Conservation (phyloP, 2,797 vertebrate species). For the Myiotriccus ornatus region DNA sequence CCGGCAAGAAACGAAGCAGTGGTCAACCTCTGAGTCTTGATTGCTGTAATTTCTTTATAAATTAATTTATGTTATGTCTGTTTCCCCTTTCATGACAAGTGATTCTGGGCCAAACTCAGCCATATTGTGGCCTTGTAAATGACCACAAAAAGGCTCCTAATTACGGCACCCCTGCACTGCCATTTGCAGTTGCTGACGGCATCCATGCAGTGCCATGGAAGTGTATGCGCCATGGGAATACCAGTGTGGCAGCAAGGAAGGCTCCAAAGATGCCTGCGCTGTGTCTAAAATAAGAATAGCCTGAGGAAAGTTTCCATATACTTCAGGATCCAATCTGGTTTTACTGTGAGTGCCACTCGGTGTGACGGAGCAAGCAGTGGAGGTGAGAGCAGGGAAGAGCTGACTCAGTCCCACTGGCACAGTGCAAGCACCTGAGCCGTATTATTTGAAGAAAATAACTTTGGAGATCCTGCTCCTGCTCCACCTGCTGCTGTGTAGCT, state of each 20-base stretch:
- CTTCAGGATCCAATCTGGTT: background rate
- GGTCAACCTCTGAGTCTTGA: background rate
- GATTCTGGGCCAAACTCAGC: background rate
- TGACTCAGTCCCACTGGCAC: background rate
- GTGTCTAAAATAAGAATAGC: background rate
- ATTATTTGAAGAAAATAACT: background rate
- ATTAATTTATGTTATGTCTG: background rate
- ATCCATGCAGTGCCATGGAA: background rate
- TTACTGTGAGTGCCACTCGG: background rate
- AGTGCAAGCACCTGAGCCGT: background rate
- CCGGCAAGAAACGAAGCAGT: background rate
- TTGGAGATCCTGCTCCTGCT: background rate
- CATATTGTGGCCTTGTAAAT: background rate
- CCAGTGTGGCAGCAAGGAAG: background rate
- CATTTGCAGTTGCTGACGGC: background rate
- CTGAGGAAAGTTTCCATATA: background rate
- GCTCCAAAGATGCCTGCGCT: background rate
- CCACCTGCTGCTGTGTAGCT: background rate
- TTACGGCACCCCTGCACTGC: background rate
- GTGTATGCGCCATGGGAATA: rapidly evolving
- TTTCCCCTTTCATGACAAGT: background rate
- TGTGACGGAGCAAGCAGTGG: rapidly evolving
- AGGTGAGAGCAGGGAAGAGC: background rate
- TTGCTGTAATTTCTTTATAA: background rate
- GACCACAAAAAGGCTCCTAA: background rate